Conservation (phyloP, 1,140 invertebrate species). For the Aleiodes sp. region DNA sequence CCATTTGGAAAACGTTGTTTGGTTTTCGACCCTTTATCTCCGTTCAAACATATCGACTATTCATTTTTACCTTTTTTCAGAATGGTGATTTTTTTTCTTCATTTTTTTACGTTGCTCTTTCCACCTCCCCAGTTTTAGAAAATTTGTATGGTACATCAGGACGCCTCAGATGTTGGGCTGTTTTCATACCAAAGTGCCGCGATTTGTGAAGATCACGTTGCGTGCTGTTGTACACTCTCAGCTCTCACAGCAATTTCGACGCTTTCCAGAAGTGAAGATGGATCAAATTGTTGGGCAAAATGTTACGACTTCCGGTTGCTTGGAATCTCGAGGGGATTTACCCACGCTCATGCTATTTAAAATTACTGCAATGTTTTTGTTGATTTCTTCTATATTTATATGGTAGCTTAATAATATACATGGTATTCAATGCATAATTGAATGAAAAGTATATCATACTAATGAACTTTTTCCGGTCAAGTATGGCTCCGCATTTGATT, state of each 20-base stretch:
- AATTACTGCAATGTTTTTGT: neutral
- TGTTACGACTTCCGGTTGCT: constrained; percentile 31
- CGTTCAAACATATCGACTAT: constrained; percentile 36
- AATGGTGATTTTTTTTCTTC: neutral
- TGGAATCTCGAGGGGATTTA: constrained; percentile 27
- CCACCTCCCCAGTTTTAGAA: neutral
- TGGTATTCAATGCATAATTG: too few species aligned
- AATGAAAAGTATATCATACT: too few species aligned
- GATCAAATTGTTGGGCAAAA: constrained; percentile 23
- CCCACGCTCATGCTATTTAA: constrained; percentile 19
- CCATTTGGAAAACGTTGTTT: constrained; percentile 34
- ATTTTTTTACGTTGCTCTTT: neutral
- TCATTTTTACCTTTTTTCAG: constrained; percentile 5
- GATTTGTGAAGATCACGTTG: constrained; percentile 14
- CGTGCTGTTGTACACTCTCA: neutral
- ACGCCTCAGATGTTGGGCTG: neutral
- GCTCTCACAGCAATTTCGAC: constrained; percentile 15
- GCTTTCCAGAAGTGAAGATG: constrained; percentile 7
- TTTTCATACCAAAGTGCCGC: constrained; percentile 18
- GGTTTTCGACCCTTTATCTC: constrained; percentile 34
- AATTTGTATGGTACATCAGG: neutral
- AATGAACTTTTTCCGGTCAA: too few species aligned
- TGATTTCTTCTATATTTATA: neutral
- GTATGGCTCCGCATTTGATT: too few species aligned
- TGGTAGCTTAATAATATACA: too few species aligned